Percentiles rank a stretch among this genome's conserved stretches.
Evolutionary conservation across 2,797 vertebrate genomes (phyloP).

Genomic region (Cetoscarus ocellatus): DNA sequence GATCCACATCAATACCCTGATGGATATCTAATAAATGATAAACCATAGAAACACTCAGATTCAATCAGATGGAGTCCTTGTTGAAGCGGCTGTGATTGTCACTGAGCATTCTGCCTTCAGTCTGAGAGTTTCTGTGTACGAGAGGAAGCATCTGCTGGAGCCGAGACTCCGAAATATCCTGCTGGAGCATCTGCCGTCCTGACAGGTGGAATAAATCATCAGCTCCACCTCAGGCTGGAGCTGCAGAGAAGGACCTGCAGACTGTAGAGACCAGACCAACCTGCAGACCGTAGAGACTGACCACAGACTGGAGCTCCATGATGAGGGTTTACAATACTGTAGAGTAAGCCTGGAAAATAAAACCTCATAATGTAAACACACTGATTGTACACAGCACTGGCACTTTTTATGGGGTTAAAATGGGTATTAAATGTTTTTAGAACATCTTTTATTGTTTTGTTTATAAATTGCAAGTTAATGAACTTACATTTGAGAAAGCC

Average conservation of each 20-base stretch:
- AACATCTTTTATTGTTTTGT: too few species aligned
- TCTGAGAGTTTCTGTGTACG: conserved; percentile 34
- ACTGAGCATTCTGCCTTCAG: conserved; percentile 37
- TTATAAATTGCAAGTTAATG: too few species aligned
- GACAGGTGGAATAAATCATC: conserved; percentile 72
- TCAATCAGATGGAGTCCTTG: conserved; percentile 25
- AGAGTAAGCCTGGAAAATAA: background rate
- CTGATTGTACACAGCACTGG: too few species aligned
- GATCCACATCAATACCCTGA: too few species aligned
- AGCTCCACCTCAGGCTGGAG: conserved; percentile 37
- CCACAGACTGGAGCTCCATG: conserved; percentile 1
- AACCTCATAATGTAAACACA: too few species aligned
- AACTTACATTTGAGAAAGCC: too few species aligned
- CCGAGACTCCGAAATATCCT: conserved; percentile 35
- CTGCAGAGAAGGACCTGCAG: conserved; percentile 26
- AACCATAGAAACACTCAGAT: background rate
- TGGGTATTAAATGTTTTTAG: too few species aligned
- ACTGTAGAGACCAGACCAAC: conserved; percentile 4
- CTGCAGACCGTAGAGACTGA: too few species aligned
- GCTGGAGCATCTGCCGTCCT: conserved; percentile 57
- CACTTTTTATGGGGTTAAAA: too few species aligned
- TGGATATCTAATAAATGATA: too few species aligned
- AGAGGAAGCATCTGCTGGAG: conserved; percentile 45
- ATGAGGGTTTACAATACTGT: conserved; percentile 8
- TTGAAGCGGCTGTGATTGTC: conserved; percentile 42